These are phyloP conservation scores for Prorops nasuta DNA, from an alignment of 1,140 invertebrate genomes.

Conservation along the genomic window DNA sequence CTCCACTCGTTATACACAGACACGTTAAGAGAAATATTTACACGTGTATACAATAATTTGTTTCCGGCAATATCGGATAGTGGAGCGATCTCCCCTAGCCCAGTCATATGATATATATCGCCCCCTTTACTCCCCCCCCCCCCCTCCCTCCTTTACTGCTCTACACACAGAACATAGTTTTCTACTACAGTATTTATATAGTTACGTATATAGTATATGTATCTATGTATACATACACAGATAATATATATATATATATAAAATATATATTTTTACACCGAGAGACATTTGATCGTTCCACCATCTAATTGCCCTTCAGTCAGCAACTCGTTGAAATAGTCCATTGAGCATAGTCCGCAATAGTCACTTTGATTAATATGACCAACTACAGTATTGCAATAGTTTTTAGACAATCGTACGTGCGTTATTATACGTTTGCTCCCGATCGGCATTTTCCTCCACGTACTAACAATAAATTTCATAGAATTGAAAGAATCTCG, in stretches of 20 bases:
- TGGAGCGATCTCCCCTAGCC: too few relatives aligned
- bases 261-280: constrained; percentile 28
- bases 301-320: not conserved
- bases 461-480: not conserved
- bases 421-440: constrained; percentile 16
- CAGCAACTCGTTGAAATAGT: constrained; percentile 21
- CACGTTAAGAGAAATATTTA: too few relatives aligned
- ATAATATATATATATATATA: constrained; percentile 26
- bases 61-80: too few relatives aligned
- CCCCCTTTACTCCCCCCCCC: not conserved
- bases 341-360: constrained; percentile 49
- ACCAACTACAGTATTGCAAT: constrained; percentile 58
- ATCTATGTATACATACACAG: constrained; percentile 21
- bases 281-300: not conserved
- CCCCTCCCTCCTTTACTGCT: too few relatives aligned
- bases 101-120: too few relatives aligned
- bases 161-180: constrained; percentile 43
- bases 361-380: constrained; percentile 51
- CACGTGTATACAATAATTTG: too few relatives aligned
- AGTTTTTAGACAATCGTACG: constrained; percentile 42
- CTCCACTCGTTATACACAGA: constrained; percentile 10
- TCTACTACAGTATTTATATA: constrained; percentile 53
- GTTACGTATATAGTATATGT: constrained; percentile 37
- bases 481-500: too few relatives aligned
- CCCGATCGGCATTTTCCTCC: constrained; percentile 8